Evolutionary conservation across 1,140 invertebrate species (phyloP), one percentile per base, ranked within the genome.

Genomic region (Lysiphlebus fabarum): DNA sequence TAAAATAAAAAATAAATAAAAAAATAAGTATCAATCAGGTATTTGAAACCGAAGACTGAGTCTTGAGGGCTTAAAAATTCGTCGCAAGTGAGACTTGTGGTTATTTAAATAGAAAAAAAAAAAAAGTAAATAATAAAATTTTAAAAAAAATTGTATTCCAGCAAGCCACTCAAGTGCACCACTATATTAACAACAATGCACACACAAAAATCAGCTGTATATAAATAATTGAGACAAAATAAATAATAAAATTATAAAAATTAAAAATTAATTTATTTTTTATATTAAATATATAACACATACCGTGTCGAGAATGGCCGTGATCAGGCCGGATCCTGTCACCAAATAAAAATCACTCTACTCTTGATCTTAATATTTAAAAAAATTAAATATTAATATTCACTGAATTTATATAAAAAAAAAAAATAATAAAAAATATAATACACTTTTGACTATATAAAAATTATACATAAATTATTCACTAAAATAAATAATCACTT

Each of bases 251-350:
- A 26, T 43, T 42, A 9, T 14, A 43, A 12, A 45, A 6, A 12
- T 34, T 11, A 26, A 59, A 59, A 38, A 43, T 44, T 50, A 37
- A n/a, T n/a, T n/a, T n/a, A n/a, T n/a, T n/a, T n/a, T n/a, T n/a
- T n/a, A n/a, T n/a, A n/a, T n/a, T n/a, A n/a, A n/a, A n/a, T n/a
- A n/a, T n/a, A n/a, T n/a, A n/a, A 9, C 71, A 80, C 76, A 36
- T 70, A 80, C 77, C 77, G 77, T 76, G 73, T 80, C 77, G 76
- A 80, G 76, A 80, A 80, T 80, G 76, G 77, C 77, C 77, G 77
- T 78, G 75, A 75, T 80, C 76, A 75, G 75, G 77, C 77, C 76
- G 77, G 76, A 74, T 79, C 67, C 74, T 70, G 69, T 70, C 76
- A 76, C 74, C 70, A 72, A 68, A 69, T 68, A 69, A 69, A 74